Conservation (phyloP, 2,797 vertebrate species). For the Huso huso region DNA sequence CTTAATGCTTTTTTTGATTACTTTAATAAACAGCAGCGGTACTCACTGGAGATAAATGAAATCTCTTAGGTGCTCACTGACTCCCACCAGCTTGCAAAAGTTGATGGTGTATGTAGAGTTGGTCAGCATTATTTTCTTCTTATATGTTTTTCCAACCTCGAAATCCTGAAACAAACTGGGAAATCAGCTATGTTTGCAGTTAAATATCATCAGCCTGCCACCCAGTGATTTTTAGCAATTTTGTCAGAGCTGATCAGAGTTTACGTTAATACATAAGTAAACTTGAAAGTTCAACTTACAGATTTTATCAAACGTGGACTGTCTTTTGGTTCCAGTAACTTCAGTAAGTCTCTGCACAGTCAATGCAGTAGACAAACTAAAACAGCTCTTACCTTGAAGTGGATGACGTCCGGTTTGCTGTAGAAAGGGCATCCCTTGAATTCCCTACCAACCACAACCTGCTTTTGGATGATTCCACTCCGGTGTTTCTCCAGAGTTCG, state of each 20-base stretch:
- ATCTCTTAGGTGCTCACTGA: slow-evolving; percentile 64
- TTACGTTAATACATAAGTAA: no score
- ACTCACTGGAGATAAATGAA: slow-evolving; percentile 69
- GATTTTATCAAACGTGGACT: no score
- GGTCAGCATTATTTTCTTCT: slow-evolving; percentile 71
- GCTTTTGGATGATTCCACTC: slow-evolving; percentile 37
- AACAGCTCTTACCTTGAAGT: slow-evolving; percentile 70
- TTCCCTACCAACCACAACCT: slow-evolving; percentile 41
- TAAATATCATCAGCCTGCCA: not conserved
- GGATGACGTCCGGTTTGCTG: slow-evolving; percentile 73
- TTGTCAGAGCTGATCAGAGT: no score
- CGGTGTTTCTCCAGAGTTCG: slow-evolving; percentile 27
- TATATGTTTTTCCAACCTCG: slow-evolving; percentile 76
- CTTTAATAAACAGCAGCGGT: not conserved
- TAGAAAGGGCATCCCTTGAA: slow-evolving; percentile 63
- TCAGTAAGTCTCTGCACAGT: no score
- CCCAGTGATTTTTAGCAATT: no score
- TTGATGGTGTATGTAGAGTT: slow-evolving; percentile 70
- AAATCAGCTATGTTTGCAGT: not conserved
- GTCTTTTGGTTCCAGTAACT: no score
- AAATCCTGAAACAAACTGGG: slow-evolving; percentile 66
- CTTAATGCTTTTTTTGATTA: not conserved
- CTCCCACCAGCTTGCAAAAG: slow-evolving; percentile 64
- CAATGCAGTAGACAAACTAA: not conserved
- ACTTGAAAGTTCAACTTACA: no score